Evolutionary conservation across 2,113 vertebrate species (phyloP), one percentile per base, ranked within the genome.

Genomic region (Otocyon megalotis): DNA sequence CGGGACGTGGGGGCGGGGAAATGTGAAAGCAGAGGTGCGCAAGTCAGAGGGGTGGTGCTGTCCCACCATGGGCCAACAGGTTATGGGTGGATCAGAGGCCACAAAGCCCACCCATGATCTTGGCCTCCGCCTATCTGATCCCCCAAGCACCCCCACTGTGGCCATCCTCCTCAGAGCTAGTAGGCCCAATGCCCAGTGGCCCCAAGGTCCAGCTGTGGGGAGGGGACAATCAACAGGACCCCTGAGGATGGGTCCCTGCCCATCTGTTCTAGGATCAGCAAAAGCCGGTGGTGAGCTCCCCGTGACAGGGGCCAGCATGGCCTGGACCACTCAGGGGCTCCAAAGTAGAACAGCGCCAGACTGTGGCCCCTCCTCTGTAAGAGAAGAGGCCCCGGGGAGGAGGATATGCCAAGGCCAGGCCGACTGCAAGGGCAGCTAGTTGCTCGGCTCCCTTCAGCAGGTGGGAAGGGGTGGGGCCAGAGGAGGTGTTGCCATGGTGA

Each of bases 1-100:
- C 14, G 16, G 24, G 3, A 1, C 0, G 3, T 2, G 11, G 7
- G 37, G 37, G 30, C 1, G 4, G 0, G 37, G 28, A 6, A 4
- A 5, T 11, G 48, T 15, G 19, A 22, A 9, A 63, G 60, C 69
- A 69, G 24, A 48, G 84, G 62, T 1, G 2, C 20, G 50, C 7
- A 1, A 7, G 71, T 11, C 9, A 0, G 32, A 37, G 4, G 15
- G 26, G 5, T 35, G 71, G 32, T 2, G 1, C 32, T 1, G 10
- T 19, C 26, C 48, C 8, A 9, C 48, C 24, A 12, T 11, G 69
- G 67, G 32, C 12, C 4, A 48, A n/a, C 3, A 35, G 62, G 7
- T 16, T 22, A 17, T 15, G 2, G 26, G 4, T 26, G 20, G 88
- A 24, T 24, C n/a, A 24, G 30, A 7, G 50, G n/a, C 50, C 35